Conservation (phyloP, 2,888 invertebrate species). For the Sycophila texana region DNA sequence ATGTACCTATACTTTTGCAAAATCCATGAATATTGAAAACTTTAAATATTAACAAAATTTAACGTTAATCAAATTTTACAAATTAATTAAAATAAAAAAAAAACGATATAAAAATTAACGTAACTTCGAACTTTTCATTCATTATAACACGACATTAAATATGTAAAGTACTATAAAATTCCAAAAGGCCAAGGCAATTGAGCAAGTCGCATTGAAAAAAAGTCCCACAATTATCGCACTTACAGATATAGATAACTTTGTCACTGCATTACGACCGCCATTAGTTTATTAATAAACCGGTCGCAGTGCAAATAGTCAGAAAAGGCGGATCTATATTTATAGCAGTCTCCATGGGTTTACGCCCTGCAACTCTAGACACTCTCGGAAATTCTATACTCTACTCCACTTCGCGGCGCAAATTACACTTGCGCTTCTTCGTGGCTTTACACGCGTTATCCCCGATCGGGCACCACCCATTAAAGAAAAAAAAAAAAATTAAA, state of each 20-base stretch:
- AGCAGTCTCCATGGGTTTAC: slow-evolving; percentile 39
- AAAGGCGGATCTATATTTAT: slow-evolving; percentile 36
- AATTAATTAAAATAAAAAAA: too few relatives aligned
- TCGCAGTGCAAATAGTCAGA: neutral
- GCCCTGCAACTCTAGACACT: slow-evolving; percentile 37
- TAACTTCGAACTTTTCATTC: too few relatives aligned
- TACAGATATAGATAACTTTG: neutral
- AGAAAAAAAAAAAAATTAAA: too few relatives aligned
- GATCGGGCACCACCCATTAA: neutral
- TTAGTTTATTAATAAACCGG: slow-evolving; percentile 16
- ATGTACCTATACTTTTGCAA: too few relatives aligned
- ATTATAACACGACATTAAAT: too few relatives aligned
- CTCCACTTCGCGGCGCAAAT: neutral
- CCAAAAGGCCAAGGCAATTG: too few relatives aligned
- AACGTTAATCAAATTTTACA: too few relatives aligned
- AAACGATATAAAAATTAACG: too few relatives aligned
- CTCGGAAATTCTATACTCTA: slow-evolving; percentile 15
- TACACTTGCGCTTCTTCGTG: too few relatives aligned
- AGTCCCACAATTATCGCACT: neutral
- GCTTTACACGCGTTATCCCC: neutral
- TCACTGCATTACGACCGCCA: neutral
- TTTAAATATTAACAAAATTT: too few relatives aligned
- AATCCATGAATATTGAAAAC: too few relatives aligned
- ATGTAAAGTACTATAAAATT: too few relatives aligned
- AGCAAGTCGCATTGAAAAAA: neutral